phyloP scores from a whole-genome alignment of 2,888 invertebrate species.

The Hemistola chrysoprasaria region DNA sequence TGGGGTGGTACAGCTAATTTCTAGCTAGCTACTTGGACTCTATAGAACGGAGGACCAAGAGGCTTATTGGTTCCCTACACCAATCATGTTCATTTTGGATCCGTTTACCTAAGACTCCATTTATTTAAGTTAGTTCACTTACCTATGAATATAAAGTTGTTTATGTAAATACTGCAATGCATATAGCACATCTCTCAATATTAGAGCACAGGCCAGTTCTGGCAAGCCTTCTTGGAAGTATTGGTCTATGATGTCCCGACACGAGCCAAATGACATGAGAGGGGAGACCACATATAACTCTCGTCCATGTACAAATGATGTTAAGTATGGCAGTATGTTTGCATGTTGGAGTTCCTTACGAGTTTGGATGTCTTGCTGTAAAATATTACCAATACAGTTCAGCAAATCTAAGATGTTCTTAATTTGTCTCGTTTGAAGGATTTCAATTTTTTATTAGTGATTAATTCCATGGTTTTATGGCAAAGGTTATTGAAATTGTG shows the following conservation, averaged over 20 bases:
- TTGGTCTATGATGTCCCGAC: slow-evolving; percentile 88
- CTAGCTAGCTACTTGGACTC: no score
- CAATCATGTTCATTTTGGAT: no score
- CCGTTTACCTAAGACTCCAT: no score
- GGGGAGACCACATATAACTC: slow-evolving; percentile 92
- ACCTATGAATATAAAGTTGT: slow-evolving; percentile 93
- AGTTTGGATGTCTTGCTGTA: slow-evolving; percentile 90
- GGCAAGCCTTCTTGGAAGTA: slow-evolving; percentile 91
- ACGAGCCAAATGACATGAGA: slow-evolving; percentile 92
- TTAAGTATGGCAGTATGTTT: slow-evolving; percentile 88
- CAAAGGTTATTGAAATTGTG: no score
- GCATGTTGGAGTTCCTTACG: slow-evolving; percentile 90
- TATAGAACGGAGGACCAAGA: no score
- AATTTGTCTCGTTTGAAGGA: no score
- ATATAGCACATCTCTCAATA: slow-evolving; percentile 89
- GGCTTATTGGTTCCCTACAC: no score
- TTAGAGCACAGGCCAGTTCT: slow-evolving; percentile 90
- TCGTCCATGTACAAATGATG: slow-evolving; percentile 89
- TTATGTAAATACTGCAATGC: slow-evolving; percentile 93
- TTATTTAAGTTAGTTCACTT: slow-evolving; percentile 25
- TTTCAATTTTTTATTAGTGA: no score
- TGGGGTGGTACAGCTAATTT: no score
- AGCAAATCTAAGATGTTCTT: no score
- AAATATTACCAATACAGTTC: slow-evolving; percentile 2
- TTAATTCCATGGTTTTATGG: no score